Evolutionary conservation across 2,797 vertebrate genomes (phyloP).

Genomic region (Prunella strophiata): DNA sequence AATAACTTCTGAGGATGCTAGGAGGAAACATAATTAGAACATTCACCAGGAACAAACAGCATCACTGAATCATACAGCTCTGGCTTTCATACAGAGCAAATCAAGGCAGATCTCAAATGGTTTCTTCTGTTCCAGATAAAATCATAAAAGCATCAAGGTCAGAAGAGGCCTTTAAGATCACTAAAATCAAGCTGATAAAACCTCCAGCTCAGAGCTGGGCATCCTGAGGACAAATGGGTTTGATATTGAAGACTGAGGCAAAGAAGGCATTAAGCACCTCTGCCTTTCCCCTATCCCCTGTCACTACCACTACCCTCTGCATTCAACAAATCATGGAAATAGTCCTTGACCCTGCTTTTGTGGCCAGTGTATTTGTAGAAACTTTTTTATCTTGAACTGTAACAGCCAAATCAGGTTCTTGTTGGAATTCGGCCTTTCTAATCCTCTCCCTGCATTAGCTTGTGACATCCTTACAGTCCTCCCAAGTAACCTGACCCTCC

Average conservation of each 20-base stretch:
- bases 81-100: neutral
- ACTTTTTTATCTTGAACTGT: neutral
- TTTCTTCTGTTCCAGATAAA: neutral
- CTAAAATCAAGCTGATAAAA: neutral
- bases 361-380: neutral
- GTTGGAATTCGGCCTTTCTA: neutral
- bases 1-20: neutral
- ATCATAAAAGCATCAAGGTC: neutral
- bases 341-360: neutral
- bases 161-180: neutral
- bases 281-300: neutral
- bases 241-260: neutral
- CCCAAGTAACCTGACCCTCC: neutral
- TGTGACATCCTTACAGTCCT: too few species aligned
- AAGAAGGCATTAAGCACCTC: neutral
- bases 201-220: neutral
- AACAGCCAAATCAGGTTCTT: neutral
- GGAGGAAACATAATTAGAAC: neutral
- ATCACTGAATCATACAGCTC: neutral
- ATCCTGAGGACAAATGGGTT: neutral
- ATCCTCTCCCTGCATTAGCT: neutral
- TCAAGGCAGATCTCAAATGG: neutral
- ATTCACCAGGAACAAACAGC: neutral
- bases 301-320: neutral
- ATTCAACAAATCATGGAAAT: neutral